These are phyloP conservation scores for Megaceryle alcyon DNA, from an alignment of 2,797 vertebrate species.

Conservation along the genomic window DNA sequence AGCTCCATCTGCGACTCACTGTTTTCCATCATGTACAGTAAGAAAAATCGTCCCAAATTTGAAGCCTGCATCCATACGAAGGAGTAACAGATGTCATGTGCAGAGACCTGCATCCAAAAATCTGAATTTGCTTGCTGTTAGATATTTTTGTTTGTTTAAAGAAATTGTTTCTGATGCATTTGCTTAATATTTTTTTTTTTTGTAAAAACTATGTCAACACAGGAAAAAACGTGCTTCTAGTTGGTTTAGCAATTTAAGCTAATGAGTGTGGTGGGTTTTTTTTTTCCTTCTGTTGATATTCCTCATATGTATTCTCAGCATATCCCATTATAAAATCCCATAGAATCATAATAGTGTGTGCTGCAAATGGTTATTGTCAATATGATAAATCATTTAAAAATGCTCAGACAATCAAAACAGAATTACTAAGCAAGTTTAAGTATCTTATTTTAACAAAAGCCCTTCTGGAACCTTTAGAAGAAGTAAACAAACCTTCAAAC, in stretches of 20 bases:
- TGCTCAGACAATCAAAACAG: slow-evolving; percentile 33
- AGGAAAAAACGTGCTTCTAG: background rate
- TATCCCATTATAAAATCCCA: slow-evolving; percentile 1
- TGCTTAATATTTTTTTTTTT: background rate
- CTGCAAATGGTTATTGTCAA: slow-evolving; percentile 51
- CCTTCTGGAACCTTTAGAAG: background rate
- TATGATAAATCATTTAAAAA: slow-evolving; percentile 62
- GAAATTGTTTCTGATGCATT: background rate
- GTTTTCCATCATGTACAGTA: background rate
- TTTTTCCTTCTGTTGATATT: background rate
- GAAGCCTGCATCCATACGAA: background rate
- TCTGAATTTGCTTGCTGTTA: background rate
- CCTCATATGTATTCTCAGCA: slow-evolving; percentile 35
- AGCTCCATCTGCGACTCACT: background rate
- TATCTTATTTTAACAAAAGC: slow-evolving; percentile 14
- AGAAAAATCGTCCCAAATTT: background rate
- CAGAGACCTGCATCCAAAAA: background rate
- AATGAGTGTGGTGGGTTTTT: background rate
- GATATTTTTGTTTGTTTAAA: background rate
- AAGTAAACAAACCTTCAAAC: background rate
- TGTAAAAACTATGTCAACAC: background rate
- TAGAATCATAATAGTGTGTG: background rate
- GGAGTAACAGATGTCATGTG: background rate
- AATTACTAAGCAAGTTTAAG: slow-evolving; percentile 43
- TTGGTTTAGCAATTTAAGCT: slow-evolving; percentile 4